Conservation (phyloP, 2,113 vertebrate genomes). For the Sclerurus mexicanus region DNA sequence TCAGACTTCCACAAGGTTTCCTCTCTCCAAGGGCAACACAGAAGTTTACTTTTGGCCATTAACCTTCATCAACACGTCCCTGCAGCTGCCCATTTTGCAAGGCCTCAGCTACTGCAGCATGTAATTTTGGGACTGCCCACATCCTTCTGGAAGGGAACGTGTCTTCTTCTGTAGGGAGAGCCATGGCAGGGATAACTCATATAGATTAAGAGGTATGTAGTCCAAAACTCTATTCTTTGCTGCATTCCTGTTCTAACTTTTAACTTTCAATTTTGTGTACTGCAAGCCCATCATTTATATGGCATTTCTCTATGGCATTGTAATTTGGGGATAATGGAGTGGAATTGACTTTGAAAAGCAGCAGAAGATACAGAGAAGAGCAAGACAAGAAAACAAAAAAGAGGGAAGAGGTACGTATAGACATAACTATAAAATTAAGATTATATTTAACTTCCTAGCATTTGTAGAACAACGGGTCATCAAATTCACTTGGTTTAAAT, state of each 20-base stretch:
- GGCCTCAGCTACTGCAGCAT: not conserved
- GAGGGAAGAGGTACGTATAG: not conserved
- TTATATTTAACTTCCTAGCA: not conserved
- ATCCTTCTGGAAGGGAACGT: not conserved
- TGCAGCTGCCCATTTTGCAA: not conserved
- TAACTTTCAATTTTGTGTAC: not conserved
- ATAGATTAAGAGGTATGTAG: not conserved
- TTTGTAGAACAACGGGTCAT: not conserved
- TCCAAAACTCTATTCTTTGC: not conserved
- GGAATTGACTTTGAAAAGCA: conserved; percentile 36
- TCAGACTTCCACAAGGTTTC: not conserved
- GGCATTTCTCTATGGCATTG: not conserved
- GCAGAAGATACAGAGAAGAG: not conserved
- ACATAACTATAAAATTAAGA: not conserved
- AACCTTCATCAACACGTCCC: not conserved
- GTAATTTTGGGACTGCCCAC: not conserved
- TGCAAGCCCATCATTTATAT: not conserved
- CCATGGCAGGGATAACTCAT: not conserved
- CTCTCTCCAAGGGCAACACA: not conserved
- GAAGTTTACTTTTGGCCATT: not conserved
- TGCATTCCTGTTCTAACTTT: not conserved
- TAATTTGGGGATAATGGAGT: conserved; percentile 34
- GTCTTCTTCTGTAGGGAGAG: not conserved
- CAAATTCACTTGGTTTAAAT: not conserved
- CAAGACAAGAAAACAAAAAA: not conserved